Evolutionary conservation across 2,113 vertebrate genomes (phyloP), one percentile per base, ranked within the genome.

Genomic region (Motacilla tschutschensis): DNA sequence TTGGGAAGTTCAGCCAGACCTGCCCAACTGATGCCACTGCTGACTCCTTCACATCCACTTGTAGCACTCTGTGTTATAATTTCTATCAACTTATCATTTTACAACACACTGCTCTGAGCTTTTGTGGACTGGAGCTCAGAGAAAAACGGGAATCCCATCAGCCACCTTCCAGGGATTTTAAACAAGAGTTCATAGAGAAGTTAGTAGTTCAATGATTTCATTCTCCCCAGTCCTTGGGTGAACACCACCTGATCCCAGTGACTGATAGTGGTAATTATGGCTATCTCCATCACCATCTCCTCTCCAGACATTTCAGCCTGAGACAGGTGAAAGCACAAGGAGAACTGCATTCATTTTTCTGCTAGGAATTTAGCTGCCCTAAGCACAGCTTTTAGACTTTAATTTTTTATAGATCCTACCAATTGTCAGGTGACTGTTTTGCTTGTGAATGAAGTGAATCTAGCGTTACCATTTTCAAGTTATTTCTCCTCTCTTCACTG

Each of bases 201-300:
- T 33, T 62, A 70, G 54, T 17, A 79, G 41, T 33, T 80, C 25
- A 66, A 4, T 3, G 2, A 66, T 41, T 73, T 65, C 47, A 91
- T 62, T 43, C 62, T 86, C 57, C 65, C 17, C 57, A 62, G 1
- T 64, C 75, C 47, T 22, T 18, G 62, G 58, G 79, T 71, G 48
- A 91, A 84, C 8, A 46, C 20, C 62, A 43, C 5, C 71, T 9
- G 79, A 89, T 75, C 17, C 79, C 12, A 3, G 63, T 0, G 0
- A 40, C 35, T 46, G 76, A 72, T 55, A 75, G 36, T 6, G 50
- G 28, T 72, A 29, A 60, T 72, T 51, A 55, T 48, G 41, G 58
- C 82, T 84, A 50, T 72, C 71, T 67, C 21, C 72, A 82, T 29
- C 79, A 43, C 17, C 76, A 59, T 59, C 71, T 87, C 72, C 63